A percentile compares a stretch with the other conserved stretches of the same genome.
Conservation (phyloP, 2,113 vertebrate genomes). For the Tachuris rubrigastra region DNA sequence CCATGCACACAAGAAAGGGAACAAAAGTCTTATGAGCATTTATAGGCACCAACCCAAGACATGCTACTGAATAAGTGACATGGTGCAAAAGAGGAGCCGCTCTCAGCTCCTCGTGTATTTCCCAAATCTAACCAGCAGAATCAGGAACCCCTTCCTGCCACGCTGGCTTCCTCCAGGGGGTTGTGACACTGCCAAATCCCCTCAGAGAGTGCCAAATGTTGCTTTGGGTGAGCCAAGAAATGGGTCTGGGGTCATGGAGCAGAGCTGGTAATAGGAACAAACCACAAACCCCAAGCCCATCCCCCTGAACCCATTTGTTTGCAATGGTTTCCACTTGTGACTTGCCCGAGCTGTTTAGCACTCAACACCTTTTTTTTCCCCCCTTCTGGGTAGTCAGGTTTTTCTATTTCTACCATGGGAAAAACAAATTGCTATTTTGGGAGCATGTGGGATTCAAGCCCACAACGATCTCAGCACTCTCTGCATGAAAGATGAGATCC, state of each 20-base stretch:
- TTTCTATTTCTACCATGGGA: slow-evolving; percentile 1
- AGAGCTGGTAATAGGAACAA: not conserved
- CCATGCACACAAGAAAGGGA: not conserved
- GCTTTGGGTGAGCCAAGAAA: not conserved
- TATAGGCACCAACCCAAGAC: not conserved
- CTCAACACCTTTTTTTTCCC: not conserved
- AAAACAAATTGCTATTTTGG: slow-evolving; percentile 15
- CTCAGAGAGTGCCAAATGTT: not conserved
- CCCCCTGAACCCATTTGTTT: not conserved
- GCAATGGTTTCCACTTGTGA: not conserved
- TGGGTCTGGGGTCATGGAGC: not conserved
- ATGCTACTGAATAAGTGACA: rapidly evolving
- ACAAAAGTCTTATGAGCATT: not conserved
- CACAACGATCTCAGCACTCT: not conserved
- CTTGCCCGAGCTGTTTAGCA: not conserved
- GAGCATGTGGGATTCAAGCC: slow-evolving; percentile 2
- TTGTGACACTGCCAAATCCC: not conserved
- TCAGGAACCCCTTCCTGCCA: not conserved
- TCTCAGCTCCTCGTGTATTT: not conserved
- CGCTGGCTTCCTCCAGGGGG: not conserved
- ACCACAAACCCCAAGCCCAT: not conserved
- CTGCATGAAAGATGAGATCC: not conserved
- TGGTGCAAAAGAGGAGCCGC: not conserved
- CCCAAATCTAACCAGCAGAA: not conserved
- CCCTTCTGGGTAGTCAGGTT: not conserved